Conservation (phyloP, 2,888 invertebrate genomes). For the Acleris sparsana region DNA sequence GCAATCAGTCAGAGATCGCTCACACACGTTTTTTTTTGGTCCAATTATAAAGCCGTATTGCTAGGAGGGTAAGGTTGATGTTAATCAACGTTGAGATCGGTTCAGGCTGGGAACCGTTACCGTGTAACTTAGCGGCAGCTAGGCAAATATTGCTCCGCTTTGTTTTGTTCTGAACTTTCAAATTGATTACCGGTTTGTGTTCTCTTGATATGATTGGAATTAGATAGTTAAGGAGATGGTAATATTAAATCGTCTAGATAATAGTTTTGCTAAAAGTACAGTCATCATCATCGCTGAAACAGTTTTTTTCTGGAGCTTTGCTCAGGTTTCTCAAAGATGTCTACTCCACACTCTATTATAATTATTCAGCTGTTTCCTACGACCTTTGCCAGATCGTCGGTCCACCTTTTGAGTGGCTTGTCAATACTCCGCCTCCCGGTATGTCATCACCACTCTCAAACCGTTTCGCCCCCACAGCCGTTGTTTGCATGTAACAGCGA, state of each 20-base stretch:
- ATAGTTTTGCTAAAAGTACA: too few species aligned
- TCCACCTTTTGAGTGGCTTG: too few species aligned
- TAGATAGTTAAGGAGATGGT: background rate
- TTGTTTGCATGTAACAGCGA: too few species aligned
- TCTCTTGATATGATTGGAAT: background rate
- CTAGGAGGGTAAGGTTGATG: conserved; percentile 22
- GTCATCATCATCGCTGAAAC: too few species aligned
- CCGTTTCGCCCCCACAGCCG: too few species aligned
- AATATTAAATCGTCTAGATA: conserved; percentile 5
- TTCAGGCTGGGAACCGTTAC: conserved; percentile 58
- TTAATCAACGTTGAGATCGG: conserved; percentile 50
- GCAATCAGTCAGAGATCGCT: conserved; percentile 62
- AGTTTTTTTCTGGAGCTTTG: too few species aligned
- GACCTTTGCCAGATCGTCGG: too few species aligned
- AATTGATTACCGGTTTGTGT: conserved; percentile 1
- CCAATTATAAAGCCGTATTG: conserved; percentile 35
- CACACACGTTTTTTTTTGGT: conserved; percentile 51
- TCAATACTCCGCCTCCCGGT: too few species aligned
- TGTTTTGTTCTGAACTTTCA: conserved; percentile 12
- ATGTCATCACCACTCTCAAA: too few species aligned
- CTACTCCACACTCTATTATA: too few species aligned
- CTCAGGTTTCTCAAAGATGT: too few species aligned
- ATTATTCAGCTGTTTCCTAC: too few species aligned
- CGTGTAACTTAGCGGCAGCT: conserved; percentile 29
- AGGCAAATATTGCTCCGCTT: conserved; percentile 33